Evolutionary conservation across 2,113 vertebrate species (phyloP), one percentile per base, ranked within the genome.

Genomic region (Ramphastos sulfuratus): DNA sequence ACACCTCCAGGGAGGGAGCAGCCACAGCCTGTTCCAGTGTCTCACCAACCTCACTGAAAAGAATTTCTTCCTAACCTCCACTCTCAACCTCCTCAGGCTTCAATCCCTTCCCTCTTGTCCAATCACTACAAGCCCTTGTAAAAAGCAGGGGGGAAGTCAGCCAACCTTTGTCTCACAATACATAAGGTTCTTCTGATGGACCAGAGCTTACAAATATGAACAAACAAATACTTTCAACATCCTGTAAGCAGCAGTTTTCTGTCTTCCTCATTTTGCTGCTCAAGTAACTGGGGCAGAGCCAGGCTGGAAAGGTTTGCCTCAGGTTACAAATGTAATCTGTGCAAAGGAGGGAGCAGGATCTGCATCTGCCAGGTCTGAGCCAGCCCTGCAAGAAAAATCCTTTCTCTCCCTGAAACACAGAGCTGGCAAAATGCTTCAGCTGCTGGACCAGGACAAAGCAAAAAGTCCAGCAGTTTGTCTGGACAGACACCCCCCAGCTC

Each of bases 271-370:
- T 78, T 94, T 83, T 94, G 83, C 82, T 90, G 82, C 65, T 96
- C 35, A 74, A 71, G 87, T 91, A 94, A 95, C 19, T 71, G 78
- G 33, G 88, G 61, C 93, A 94, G 58, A 96, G 91, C 61, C 74
- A 91, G 83, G 77, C 85, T 83, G 66, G 76, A 94, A 75, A 14
- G 2, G 77, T 94, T 94, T 81, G 94, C 95, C 95, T 95, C 76
- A 37, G 94, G 94, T 95, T 90, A 95, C 87, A 88, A 91, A 95
- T 52, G 79, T 91, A 96, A 94, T 95, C 95, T 94, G 44, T 69
- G 73, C 69, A 64, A 78, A 74, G 44, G 33, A 91, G 46, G 80
- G 92, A 96, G 87, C 30, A 91, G 84, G 94, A 93, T 76, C 56
- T 15, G 1, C 15, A 85, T 90, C 75, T 92, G 73, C 50, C 71